Evolutionary conservation across 2,797 vertebrate species (phyloP).

Genomic region (Iguana delicatissima): DNA sequence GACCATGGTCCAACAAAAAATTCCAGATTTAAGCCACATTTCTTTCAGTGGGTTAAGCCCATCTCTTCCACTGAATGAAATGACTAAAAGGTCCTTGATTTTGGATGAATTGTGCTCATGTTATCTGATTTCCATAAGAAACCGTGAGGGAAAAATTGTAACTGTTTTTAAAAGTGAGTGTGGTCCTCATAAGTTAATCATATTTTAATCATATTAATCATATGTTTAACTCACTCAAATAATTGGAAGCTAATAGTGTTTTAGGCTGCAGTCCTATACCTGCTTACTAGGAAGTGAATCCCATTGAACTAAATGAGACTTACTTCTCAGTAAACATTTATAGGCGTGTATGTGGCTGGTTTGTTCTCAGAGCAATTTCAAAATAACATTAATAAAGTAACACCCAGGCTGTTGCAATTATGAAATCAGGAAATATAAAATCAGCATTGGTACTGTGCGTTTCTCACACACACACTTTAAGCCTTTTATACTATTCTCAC

Average conservation of each 20-base stretch:
- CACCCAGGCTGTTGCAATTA: constrained; percentile 31
- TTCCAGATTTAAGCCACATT: not conserved
- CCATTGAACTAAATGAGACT: not conserved
- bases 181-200: too few relatives aligned
- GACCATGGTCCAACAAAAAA: not conserved
- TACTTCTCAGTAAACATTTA: not conserved
- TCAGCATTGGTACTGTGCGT: constrained; percentile 32
- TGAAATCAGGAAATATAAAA: constrained; percentile 31
- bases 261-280: not conserved
- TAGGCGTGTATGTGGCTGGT: not conserved
- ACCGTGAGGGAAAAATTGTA: constrained; percentile 74
- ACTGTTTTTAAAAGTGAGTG: constrained; percentile 53
- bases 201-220: not conserved
- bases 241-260: not conserved
- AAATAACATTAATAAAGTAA: constrained; percentile 57
- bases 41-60: not conserved
- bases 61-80: not conserved
- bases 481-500: not conserved
- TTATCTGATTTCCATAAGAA: constrained; percentile 78
- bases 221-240: not conserved
- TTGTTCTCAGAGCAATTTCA: not conserved
- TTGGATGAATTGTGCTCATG: constrained; percentile 7
- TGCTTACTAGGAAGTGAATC: not conserved
- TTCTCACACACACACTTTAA: constrained; percentile 14
- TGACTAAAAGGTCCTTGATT: not conserved